A percentile compares a stretch with the other conserved stretches of the same genome.
phyloP scores from a whole-genome alignment of 1,140 invertebrate genomes.

The Drosophila seguyi region DNA sequence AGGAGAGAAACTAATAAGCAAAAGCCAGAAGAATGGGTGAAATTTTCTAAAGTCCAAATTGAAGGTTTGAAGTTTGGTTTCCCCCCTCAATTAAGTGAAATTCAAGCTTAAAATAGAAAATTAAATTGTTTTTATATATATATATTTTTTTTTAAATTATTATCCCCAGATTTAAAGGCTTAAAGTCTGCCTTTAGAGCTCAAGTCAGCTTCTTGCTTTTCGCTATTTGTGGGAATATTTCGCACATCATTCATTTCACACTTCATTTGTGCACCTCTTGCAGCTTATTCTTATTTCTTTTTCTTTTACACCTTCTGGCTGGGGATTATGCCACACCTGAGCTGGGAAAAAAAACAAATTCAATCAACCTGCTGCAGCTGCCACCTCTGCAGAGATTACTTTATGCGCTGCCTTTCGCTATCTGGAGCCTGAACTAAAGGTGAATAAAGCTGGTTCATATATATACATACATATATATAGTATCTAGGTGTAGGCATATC shows the following conservation, averaged over 20 bases:
- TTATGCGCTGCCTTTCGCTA: conserved; percentile 35
- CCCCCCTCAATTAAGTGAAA: background rate
- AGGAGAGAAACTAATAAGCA: conserved; percentile 42
- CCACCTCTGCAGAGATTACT: conserved; percentile 31
- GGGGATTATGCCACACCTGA: conserved; percentile 38
- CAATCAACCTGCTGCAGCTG: conserved; percentile 49
- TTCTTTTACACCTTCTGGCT: conserved; percentile 1
- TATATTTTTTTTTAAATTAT: background rate
- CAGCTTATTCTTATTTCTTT: conserved; percentile 19
- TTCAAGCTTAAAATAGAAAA: background rate
- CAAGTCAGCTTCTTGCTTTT: background rate
- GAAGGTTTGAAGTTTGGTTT: too few relatives aligned
- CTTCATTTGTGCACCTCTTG: conserved; percentile 33
- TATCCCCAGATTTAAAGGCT: background rate
- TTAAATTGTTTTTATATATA: background rate
- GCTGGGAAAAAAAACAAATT: conserved; percentile 33
- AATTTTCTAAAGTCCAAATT: conserved; percentile 11
- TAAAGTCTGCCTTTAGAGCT: background rate
- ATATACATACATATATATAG: background rate
- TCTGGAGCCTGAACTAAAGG: conserved; percentile 38
- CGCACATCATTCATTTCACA: conserved; percentile 48
- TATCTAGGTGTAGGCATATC: conserved; percentile 28
- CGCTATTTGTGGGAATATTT: conserved; percentile 35
- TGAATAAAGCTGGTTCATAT: conserved; percentile 10
- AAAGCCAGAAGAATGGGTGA: conserved; percentile 24